Base-by-base conservation (phyloP, 1,140 invertebrate species). In the Rhyzopertha dominica region DNA sequence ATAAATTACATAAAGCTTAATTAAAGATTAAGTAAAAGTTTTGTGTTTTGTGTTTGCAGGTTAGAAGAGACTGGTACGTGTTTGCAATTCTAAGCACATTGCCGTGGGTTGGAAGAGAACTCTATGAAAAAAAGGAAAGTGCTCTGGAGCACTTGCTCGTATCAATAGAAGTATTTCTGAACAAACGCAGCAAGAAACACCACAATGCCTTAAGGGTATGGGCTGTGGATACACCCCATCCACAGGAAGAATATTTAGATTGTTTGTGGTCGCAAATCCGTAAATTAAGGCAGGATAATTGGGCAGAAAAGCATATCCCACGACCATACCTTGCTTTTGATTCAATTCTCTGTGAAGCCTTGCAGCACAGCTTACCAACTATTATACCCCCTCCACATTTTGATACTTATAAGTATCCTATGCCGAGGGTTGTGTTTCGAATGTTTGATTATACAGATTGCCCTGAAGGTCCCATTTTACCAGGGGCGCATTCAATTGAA, bases 371-470 rank as follows among this genome's bases (percentile, higher is more conserved):
- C 68, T 74, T 99, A 42, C 94, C 95, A 4, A 74, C 80, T 32
- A 86, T 98, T 49, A 73, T 84, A 30, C 82, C 88, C n/a, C 89
- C 90, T 3, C 89, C 90, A 0, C 93, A 98, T 71, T 87, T 95
- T 67, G 87, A 93, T 57, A 79, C 79, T 18, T 87, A 84, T 62
- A 71, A 78, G 14, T 97, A 98, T 70, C 92, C 95, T 1, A 82
- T 95, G 74, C 89, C 90, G 0, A 81, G 83, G 61, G 89, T 92
- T 3, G 86, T 93, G 5, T 95, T 87, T 73, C 80, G 88, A 28
- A 89, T 99, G 81, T 99, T 99, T 74, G 95, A 98, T 70, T 97
- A 98, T 63, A 97, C 95, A 4, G 95, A 99, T 71, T 97, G 95
- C 62, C 93, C 95, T 7, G 94, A 96, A 70, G 90, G 85, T 1